Evolutionary conservation across 30 jellyfish, hydroid and myxozoan species (phyloP).

Genomic region (Pelagia noctiluca): DNA sequence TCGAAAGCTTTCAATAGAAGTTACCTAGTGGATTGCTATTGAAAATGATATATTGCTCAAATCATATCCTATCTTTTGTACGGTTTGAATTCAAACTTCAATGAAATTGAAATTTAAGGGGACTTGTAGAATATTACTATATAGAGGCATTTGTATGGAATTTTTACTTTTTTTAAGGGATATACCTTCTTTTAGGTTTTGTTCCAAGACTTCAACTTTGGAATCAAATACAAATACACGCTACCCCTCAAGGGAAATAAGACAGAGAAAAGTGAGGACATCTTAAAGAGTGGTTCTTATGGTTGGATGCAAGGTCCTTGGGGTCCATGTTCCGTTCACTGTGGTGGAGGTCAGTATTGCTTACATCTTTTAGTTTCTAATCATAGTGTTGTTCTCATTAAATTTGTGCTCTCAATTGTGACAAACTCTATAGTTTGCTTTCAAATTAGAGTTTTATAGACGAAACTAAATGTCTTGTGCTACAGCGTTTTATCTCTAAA

Average conservation of each 20-base stretch:
- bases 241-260: conserved; percentile 79
- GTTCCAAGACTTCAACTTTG: conserved; percentile 97
- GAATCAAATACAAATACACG: conserved; percentile 89
- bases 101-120: too few relatives aligned
- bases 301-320: conserved; percentile 99
- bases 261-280: conserved; percentile 29
- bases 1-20: too few relatives aligned
- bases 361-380: background rate
- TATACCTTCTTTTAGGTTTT: conserved; percentile 60
- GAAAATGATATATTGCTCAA: too few relatives aligned
- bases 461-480: too few relatives aligned
- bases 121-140: too few relatives aligned
- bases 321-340: conserved; percentile 94
- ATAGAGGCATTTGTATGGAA: background rate
- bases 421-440: too few relatives aligned
- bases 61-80: too few relatives aligned
- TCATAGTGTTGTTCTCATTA: background rate
- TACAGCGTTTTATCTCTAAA: too few relatives aligned
- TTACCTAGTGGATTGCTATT: too few relatives aligned
- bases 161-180: background rate
- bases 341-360: conserved; percentile 89
- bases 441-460: too few relatives aligned
- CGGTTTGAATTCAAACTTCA: too few relatives aligned
- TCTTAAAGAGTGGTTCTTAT: conserved; percentile 72
- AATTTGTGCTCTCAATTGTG: too few relatives aligned